phyloP scores from a whole-genome alignment of 2,888 invertebrate species.

The Elmis aenea region DNA sequence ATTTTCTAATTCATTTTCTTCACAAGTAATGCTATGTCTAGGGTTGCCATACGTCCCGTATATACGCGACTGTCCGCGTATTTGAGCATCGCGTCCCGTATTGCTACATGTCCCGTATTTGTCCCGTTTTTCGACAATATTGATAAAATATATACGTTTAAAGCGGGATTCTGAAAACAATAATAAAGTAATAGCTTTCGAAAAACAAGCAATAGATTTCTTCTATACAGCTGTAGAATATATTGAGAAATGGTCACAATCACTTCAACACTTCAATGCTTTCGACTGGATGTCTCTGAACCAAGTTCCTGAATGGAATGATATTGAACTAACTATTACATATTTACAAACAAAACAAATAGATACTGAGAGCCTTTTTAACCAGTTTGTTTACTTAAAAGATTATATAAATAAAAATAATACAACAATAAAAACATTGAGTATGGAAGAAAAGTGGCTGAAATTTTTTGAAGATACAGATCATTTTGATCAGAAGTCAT shows the following conservation, averaged over 20 bases:
- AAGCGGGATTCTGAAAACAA: conserved; percentile 4
- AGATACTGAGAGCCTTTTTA: conserved; percentile 4
- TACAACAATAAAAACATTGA: conserved; percentile 3
- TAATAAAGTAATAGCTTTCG: conserved; percentile 1
- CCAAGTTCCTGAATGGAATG: conserved; percentile 2
- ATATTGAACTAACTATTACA: conserved; percentile 3
- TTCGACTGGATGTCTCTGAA: no score
- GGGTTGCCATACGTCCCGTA: no score
- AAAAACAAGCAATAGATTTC: conserved; percentile 5
- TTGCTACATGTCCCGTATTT: no score
- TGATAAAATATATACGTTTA: no score
- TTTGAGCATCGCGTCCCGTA: no score
- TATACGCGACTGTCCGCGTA: no score
- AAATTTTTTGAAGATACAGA: conserved; percentile 5
- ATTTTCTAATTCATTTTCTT: no score
- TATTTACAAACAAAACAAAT: conserved; percentile 4
- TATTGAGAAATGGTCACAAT: no score
- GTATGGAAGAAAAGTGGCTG: conserved; percentile 4
- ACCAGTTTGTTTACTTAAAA: conserved; percentile 5
- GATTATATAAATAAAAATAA: conserved; percentile 4
- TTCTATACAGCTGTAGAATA: conserved; percentile 5
- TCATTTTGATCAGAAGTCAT: no score
- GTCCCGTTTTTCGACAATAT: no score
- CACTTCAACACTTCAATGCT: no score
- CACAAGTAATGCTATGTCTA: no score